Percentiles rank a stretch among this genome's conserved stretches.
phyloP scores from a whole-genome alignment of 2,888 invertebrate genomes.

The Tinea trinotella region DNA sequence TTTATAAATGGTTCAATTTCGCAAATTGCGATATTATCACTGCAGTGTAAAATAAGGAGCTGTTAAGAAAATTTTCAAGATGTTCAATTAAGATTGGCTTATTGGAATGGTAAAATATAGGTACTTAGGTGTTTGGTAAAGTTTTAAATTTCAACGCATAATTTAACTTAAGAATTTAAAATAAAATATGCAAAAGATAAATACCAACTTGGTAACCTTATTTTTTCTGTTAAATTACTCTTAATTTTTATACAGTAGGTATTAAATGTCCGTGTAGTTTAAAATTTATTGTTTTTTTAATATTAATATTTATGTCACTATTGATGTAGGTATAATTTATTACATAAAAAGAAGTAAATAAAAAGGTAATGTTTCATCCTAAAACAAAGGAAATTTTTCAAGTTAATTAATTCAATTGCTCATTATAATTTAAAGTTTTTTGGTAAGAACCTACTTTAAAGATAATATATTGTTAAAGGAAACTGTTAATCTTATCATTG shows the following conservation, averaged over 20 bases:
- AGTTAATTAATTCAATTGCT: background rate
- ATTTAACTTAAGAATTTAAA: background rate
- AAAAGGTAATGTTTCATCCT: no score
- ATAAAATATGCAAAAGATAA: background rate
- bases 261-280: no score
- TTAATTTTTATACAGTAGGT: no score
- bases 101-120: background rate
- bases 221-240: no score
- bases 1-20: slow-evolving; percentile 48
- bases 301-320: no score
- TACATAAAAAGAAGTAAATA: no score
- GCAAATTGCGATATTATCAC: slow-evolving; percentile 30
- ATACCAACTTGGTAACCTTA: no score
- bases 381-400: no score
- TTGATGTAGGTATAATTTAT: no score
- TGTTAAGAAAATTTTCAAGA: slow-evolving; percentile 2
- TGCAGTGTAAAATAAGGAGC: background rate
- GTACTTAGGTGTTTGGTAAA: background rate
- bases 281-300: no score
- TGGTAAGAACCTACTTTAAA: background rate
- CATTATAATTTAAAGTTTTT: background rate
- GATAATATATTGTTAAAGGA: background rate
- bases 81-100: slow-evolving; percentile 5
- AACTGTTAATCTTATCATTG: background rate
- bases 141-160: background rate